Evolutionary conservation across 1,140 invertebrate species (phyloP).

Genomic region (Zaprionus davidi): DNA sequence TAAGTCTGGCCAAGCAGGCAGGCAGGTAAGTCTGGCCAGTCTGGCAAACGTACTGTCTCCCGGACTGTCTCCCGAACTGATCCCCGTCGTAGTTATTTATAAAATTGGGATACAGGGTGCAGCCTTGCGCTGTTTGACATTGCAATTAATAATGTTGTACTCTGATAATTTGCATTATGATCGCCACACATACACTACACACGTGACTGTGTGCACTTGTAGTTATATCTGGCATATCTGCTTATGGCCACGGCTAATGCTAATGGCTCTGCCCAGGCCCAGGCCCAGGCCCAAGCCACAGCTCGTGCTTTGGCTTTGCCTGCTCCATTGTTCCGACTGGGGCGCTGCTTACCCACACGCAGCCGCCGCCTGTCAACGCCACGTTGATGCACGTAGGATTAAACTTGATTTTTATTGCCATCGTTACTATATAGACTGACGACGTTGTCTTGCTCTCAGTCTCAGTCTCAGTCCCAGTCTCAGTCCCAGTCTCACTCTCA

Average conservation of each 20-base stretch:
- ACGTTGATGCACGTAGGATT: conserved; percentile 75
- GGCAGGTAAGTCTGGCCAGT: background rate
- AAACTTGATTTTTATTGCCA: conserved; percentile 83
- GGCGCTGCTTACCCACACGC: conserved; percentile 52
- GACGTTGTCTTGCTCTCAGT: conserved; percentile 16
- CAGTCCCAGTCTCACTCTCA: background rate
- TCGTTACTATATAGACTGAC: conserved; percentile 78
- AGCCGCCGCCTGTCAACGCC: conserved; percentile 72
- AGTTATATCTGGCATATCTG: conserved; percentile 26
- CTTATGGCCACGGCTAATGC: conserved; percentile 44
- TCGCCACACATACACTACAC: conserved; percentile 26
- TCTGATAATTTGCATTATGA: conserved; percentile 15
- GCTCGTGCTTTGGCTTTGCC: conserved; percentile 32
- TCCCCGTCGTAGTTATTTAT: conserved; percentile 37
- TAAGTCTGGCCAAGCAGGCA: background rate
- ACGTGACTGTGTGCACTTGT: conserved; percentile 26
- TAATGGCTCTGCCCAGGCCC: conserved; percentile 31
- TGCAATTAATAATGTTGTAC: conserved; percentile 81
- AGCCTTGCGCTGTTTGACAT: conserved; percentile 62
- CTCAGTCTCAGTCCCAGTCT: conserved; percentile 3
- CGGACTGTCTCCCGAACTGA: background rate
- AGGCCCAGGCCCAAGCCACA: conserved; percentile 1
- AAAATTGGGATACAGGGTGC: conserved; percentile 70
- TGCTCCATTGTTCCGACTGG: conserved; percentile 59
- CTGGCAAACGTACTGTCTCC: background rate